Percentiles rank a stretch among this genome's conserved stretches.
Evolutionary conservation across 2,113 vertebrate genomes (phyloP).

Genomic region (Amblyopsis rosae): DNA sequence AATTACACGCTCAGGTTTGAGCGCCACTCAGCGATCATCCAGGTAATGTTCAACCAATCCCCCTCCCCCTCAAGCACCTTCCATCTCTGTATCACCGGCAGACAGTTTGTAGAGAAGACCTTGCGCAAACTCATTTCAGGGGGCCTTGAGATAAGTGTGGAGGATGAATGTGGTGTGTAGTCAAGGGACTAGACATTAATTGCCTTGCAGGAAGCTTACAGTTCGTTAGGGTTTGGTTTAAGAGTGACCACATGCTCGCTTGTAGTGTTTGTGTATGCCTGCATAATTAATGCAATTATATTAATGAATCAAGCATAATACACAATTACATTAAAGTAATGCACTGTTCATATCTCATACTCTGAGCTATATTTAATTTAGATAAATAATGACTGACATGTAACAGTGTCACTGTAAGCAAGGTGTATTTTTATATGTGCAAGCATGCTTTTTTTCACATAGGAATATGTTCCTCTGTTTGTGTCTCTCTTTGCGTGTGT

Average conservation of each 20-base stretch:
- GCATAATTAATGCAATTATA: conserved; percentile 17
- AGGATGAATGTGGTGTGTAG: conserved; percentile 43
- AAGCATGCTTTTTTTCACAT: neutral
- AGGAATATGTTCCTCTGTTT: neutral
- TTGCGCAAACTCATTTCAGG: conserved; percentile 66
- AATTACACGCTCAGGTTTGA: conserved; percentile 77
- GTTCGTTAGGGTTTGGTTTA: conserved; percentile 33
- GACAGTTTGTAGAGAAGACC: conserved; percentile 36
- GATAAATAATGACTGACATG: too few species aligned
- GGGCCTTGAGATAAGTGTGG: conserved; percentile 59
- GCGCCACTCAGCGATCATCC: conserved; percentile 67
- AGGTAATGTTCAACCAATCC: conserved; percentile 71
- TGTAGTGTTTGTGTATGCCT: neutral
- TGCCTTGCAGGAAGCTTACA: conserved; percentile 48
- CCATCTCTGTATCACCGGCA: conserved; percentile 31
- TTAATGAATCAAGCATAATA: too few species aligned
- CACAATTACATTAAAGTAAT: too few species aligned
- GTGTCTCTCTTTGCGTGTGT: neutral
- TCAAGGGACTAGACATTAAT: conserved; percentile 48
- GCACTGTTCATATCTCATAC: too few species aligned
- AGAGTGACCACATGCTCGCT: neutral
- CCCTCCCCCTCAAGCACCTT: conserved; percentile 55
- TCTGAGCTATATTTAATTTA: too few species aligned
- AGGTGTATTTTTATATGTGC: neutral
- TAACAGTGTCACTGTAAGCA: too few species aligned